Evolutionary conservation across 2,888 invertebrate species (phyloP), one percentile per base, ranked within the genome.

Genomic region (Drosophila lutescens): DNA sequence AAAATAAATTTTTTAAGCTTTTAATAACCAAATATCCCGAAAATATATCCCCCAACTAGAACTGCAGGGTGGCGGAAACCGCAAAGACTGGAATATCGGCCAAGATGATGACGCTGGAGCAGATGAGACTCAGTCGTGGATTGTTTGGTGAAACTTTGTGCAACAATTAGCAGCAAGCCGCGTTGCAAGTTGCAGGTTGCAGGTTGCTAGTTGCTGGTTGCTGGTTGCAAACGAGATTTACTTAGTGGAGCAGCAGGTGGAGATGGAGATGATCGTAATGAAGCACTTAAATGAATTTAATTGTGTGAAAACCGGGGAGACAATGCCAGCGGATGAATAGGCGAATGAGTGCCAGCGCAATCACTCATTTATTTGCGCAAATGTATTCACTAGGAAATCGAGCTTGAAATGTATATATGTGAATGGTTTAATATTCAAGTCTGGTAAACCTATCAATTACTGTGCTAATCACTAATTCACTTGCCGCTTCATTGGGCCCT

Each of bases 261-360:
- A 63, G 78, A 71, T 65, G 12, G 75, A 63, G 78, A 69, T 65
- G 75, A 68, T 73, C 75, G 78, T 88, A 89, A 88, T 88, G 80
- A 89, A 84, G 88, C 84, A 82, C 79, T 88, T 89, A 89, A 89
- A 89, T 88, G 82, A 84, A 89, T 88, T 87, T 86, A 88, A 89
- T 89, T 88, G 88, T 89, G 88, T 79, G 88, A 88, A 88, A 71
- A 43, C 10, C 43, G 10, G 17, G 60, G 80, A 82, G 79, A 87
- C 88, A 85, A 87, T 86, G 69, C 65, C 62, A 32, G 20, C 13
- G 17, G 17, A 20, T 13, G 38, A 56, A 23, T 40, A 38, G 10
- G 26, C n/a, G 17, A 57, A 34, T 38, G 20, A 51, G 38, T 26
- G 38, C 4, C 17, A 26, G 55, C n/a, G 56, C 56, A 59, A 57